phyloP scores from a whole-genome alignment of 2,113 vertebrate species.

The Stomatorhinus ivindoensis region DNA sequence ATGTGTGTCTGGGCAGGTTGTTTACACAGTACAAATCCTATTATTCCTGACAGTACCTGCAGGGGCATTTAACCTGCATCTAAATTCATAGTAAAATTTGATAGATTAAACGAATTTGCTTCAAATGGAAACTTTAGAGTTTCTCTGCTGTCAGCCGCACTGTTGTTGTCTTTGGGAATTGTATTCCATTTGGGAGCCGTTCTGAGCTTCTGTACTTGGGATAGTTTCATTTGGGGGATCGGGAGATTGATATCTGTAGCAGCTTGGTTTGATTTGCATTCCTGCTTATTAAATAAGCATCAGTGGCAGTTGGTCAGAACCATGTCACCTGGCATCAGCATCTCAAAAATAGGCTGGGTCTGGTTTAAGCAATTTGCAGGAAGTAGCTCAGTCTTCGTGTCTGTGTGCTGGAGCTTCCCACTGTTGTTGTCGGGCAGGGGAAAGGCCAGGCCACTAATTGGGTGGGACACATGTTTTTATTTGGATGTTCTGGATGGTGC shows the following conservation, averaged over 20 bases:
- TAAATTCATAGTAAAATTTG: conserved; percentile 30
- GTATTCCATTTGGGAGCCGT: conserved; percentile 8
- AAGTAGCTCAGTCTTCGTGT: neutral
- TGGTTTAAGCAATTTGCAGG: neutral
- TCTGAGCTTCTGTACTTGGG: conserved; percentile 21
- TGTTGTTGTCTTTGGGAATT: conserved; percentile 15
- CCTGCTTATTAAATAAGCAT: conserved; percentile 4
- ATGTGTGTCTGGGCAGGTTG: neutral
- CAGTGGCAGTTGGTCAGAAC: neutral
- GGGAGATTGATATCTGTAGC: neutral
- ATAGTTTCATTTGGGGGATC: neutral
- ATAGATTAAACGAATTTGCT: conserved; percentile 19
- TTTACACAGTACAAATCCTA: conserved; percentile 11
- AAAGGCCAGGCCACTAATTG: conserved; percentile 8
- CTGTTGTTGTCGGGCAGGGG: neutral
- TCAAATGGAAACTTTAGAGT: neutral
- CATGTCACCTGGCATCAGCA: neutral
- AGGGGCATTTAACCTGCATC: conserved; percentile 1
- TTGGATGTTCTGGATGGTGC: conserved; percentile 14
- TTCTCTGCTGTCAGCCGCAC: neutral
- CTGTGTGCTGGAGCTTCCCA: neutral
- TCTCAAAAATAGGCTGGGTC: neutral
- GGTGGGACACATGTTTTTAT: conserved; percentile 29
- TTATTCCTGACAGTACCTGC: conserved; percentile 2
- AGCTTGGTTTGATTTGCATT: neutral